Percentiles rank a stretch among this genome's conserved stretches.
Conservation (phyloP, 2,888 invertebrate species). For the Sympetrum striolatum region DNA sequence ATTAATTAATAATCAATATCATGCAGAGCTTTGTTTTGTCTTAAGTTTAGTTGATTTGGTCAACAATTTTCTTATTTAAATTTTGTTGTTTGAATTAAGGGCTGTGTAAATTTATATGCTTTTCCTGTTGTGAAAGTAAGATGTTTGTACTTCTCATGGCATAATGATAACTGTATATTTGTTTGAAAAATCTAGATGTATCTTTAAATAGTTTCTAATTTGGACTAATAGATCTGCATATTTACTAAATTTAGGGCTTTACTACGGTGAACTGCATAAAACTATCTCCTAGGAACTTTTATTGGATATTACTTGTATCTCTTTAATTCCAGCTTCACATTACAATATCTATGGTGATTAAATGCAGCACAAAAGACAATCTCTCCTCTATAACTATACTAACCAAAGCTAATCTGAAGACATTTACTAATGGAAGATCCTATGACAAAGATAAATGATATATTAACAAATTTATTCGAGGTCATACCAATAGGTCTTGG, state of each 20-base stretch:
- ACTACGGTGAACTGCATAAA: no score
- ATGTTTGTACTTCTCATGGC: no score
- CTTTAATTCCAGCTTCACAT: no score
- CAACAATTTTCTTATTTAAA: neutral
- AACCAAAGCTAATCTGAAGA: neutral
- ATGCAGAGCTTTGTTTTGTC: neutral
- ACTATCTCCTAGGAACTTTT: no score
- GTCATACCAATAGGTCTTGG: constrained; percentile 30
- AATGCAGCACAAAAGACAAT: neutral
- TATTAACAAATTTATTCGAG: neutral
- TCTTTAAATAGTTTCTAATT: no score
- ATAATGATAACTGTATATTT: no score
- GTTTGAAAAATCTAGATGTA: no score
- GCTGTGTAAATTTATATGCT: no score
- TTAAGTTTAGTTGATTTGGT: neutral
- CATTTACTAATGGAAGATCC: neutral
- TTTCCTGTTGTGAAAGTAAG: no score
- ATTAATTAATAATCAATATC: neutral
- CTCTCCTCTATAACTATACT: constrained; percentile 2
- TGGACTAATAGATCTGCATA: no score
- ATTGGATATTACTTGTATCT: no score
- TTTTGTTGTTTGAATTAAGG: neutral
- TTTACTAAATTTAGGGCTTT: no score
- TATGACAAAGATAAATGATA: constrained; percentile 4
- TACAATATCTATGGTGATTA: neutral